Evolutionary conservation across 2,113 vertebrate genomes (phyloP).

Genomic region (Zapus hudsonius): DNA sequence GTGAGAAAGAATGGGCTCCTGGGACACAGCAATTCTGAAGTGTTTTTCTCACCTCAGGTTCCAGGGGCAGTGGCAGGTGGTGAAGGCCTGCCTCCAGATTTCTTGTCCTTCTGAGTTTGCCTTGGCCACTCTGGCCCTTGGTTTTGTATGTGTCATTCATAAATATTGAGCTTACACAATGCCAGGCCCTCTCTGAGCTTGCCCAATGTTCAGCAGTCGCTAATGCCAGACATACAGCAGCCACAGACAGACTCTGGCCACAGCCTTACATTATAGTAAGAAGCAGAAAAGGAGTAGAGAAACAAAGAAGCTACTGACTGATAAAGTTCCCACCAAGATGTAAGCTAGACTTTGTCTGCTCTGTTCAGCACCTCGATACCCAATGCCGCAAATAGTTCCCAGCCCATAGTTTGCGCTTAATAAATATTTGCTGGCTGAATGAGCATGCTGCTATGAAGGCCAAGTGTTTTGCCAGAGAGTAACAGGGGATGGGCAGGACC

Average conservation of each 20-base stretch:
- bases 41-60: background rate
- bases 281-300: background rate
- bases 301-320: background rate
- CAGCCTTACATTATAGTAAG: background rate
- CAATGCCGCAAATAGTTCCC: constrained; percentile 33
- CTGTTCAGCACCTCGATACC: constrained; percentile 13
- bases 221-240: no score
- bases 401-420: background rate
- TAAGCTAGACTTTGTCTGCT: background rate
- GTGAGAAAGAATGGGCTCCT: background rate
- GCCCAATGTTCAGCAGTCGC: no score
- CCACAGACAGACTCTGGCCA: no score
- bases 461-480: background rate
- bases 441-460: background rate
- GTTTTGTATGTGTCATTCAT: background rate
- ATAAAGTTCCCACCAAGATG: background rate
- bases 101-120: background rate
- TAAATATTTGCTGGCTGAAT: constrained; percentile 59
- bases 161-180: background rate
- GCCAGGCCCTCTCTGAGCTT: background rate
- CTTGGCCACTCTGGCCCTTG: background rate
- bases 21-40: background rate
- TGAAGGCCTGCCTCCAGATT: background rate
- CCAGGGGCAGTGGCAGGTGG: no score
- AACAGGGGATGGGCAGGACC: background rate